Conservation (phyloP, 2,888 invertebrate genomes). For the Syritta pipiens region DNA sequence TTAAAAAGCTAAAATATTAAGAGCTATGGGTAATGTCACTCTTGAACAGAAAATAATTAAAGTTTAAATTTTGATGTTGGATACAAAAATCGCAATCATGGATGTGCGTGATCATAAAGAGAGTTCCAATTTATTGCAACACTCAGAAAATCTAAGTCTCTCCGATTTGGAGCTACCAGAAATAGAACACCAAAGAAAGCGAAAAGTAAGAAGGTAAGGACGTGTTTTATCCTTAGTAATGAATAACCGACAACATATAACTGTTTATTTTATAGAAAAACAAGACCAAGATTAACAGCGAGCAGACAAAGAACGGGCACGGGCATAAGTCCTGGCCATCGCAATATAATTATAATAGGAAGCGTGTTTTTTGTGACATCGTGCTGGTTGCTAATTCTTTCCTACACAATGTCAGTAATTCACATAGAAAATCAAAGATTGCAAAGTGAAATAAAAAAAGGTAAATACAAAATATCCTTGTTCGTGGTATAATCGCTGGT, state of each 20-base stretch:
- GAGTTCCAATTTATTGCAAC: conserved; percentile 59
- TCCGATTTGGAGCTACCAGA: conserved; percentile 63
- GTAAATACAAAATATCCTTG: too few relatives aligned
- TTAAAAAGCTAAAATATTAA: background rate
- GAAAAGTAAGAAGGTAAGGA: conserved; percentile 63
- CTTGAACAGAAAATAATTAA: background rate
- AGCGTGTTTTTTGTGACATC: conserved; percentile 54
- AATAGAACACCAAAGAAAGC: conserved; percentile 65
- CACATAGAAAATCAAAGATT: conserved; percentile 60
- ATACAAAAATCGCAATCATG: conserved; percentile 46
- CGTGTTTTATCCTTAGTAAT: background rate
- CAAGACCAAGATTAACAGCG: conserved; percentile 48
- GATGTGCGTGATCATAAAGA: conserved; percentile 56
- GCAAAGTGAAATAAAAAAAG: conserved; percentile 63
- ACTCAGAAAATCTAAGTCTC: conserved; percentile 62
- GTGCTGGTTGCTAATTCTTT: conserved; percentile 59
- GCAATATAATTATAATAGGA: conserved; percentile 47
- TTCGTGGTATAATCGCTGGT: background rate
- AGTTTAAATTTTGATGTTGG: conserved; percentile 22
- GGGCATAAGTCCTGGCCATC: conserved; percentile 28
- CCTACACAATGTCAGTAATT: conserved; percentile 60
- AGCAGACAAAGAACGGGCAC: conserved; percentile 45
- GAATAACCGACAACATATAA: background rate
- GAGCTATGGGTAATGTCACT: background rate
- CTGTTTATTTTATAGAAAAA: conserved; percentile 58